A percentile compares a stretch with the other conserved stretches of the same genome.
phyloP scores from a whole-genome alignment of 2,888 invertebrate genomes.

The Eucriotettix oculatus region DNA sequence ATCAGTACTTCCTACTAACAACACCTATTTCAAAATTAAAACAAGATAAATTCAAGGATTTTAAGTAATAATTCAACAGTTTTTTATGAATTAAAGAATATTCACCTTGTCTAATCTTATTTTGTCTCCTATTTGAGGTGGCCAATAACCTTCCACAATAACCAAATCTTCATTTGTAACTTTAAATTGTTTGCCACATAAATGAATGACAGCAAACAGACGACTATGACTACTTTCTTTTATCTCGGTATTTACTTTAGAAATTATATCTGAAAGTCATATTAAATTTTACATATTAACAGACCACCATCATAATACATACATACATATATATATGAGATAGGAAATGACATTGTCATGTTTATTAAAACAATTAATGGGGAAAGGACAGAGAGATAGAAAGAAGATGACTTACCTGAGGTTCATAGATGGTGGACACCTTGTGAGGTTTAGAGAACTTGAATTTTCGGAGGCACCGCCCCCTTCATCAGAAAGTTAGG shows the following conservation, averaged over 20 bases:
- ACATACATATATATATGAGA: too few species aligned
- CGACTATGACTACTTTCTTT: slow-evolving; percentile 36
- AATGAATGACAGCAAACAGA: slow-evolving; percentile 65
- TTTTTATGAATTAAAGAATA: background rate
- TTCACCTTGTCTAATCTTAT: slow-evolving; percentile 61
- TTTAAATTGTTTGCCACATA: slow-evolving; percentile 71
- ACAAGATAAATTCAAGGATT: slow-evolving; percentile 1
- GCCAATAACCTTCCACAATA: slow-evolving; percentile 68
- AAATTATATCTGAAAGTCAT: slow-evolving; percentile 32
- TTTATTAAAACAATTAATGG: too few species aligned
- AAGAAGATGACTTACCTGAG: too few species aligned
- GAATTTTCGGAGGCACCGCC: too few species aligned
- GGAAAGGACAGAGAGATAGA: too few species aligned
- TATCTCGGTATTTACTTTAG: slow-evolving; percentile 45
- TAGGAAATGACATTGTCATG: too few species aligned
- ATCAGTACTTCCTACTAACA: slow-evolving; percentile 60
- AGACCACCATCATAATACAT: too few species aligned
- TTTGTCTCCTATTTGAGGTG: slow-evolving; percentile 61
- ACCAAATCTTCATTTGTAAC: slow-evolving; percentile 73
- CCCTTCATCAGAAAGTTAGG: too few species aligned
- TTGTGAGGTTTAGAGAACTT: too few species aligned
- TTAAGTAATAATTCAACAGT: background rate
- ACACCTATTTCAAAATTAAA: slow-evolving; percentile 27
- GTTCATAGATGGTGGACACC: too few species aligned
- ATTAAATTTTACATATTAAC: too few species aligned